Evolutionary conservation across 1,140 invertebrate genomes (phyloP).

Genomic region (Eumaeus atala): DNA sequence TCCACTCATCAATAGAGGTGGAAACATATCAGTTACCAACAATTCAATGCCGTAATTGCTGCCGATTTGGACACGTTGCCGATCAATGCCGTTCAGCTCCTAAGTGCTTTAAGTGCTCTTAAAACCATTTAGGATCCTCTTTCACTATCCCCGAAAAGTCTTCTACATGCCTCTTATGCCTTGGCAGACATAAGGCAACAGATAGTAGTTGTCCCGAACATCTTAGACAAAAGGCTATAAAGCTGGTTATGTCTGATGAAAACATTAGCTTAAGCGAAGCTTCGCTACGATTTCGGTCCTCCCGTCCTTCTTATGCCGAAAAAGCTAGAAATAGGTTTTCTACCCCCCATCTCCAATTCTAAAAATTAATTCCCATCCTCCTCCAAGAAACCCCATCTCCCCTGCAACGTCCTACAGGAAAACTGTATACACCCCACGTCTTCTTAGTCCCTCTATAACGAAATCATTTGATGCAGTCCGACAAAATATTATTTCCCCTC

Average conservation of each 20-base stretch:
- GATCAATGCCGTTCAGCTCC: background rate
- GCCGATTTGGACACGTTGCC: constrained; percentile 4
- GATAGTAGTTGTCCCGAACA: background rate
- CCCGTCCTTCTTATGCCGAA: too few relatives aligned
- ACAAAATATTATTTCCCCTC: too few relatives aligned
- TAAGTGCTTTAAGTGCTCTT: background rate
- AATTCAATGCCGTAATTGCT: constrained; percentile 5
- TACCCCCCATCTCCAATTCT: too few relatives aligned
- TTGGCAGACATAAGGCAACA: background rate
- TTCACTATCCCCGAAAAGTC: background rate
- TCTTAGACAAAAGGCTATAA: background rate
- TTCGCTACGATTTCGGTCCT: too few relatives aligned
- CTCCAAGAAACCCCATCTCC: too few relatives aligned
- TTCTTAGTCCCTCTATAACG: too few relatives aligned
- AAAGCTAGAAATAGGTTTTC: too few relatives aligned
- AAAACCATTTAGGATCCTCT: background rate
- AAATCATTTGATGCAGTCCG: too few relatives aligned
- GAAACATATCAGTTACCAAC: background rate
- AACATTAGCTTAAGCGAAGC: background rate
- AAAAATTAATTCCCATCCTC: too few relatives aligned
- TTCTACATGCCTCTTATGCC: background rate
- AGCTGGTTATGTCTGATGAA: background rate
- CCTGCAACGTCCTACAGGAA: too few relatives aligned
- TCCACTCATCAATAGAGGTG: background rate
- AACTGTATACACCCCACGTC: too few relatives aligned